Percentiles rank a stretch among this genome's conserved stretches.
Conservation (phyloP, 2,797 vertebrate species). For the Enteromius paludinosus region DNA sequence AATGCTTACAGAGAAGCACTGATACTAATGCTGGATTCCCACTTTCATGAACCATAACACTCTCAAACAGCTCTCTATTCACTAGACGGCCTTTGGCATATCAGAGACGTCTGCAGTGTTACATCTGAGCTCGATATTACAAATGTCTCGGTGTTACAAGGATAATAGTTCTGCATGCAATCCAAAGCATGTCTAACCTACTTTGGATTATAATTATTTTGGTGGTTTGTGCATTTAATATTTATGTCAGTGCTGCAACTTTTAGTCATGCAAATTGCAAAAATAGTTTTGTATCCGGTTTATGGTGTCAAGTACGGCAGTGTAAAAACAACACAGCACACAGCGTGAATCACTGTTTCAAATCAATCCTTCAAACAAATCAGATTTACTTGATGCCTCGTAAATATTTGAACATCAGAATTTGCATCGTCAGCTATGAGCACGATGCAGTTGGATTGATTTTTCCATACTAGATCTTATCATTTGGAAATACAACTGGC, state of each 20-base stretch:
- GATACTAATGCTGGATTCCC: not conserved
- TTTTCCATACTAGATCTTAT: not conserved
- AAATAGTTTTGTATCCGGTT: not conserved
- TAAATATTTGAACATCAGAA: not conserved
- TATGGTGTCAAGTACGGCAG: not conserved
- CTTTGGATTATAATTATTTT: not conserved
- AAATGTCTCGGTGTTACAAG: not conserved
- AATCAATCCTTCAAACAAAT: not conserved
- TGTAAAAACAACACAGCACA: not conserved
- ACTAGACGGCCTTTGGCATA: not conserved
- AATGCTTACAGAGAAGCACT: not conserved
- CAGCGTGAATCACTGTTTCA: not conserved
- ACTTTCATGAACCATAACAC: not conserved
- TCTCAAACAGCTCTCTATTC: not conserved
- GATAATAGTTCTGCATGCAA: not conserved
- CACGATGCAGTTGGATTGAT: not conserved
- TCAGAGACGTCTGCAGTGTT: not conserved
- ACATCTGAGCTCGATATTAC: no score
- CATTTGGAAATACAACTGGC: constrained; percentile 7
- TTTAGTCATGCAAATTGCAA: not conserved
- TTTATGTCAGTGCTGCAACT: not conserved
- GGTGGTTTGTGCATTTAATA: not conserved
- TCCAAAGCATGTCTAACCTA: not conserved
- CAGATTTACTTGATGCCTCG: not conserved
- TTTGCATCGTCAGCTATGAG: not conserved